Base-by-base conservation (phyloP, 2,113 vertebrate genomes). In the Epinephelus cyanopodus region DNA sequence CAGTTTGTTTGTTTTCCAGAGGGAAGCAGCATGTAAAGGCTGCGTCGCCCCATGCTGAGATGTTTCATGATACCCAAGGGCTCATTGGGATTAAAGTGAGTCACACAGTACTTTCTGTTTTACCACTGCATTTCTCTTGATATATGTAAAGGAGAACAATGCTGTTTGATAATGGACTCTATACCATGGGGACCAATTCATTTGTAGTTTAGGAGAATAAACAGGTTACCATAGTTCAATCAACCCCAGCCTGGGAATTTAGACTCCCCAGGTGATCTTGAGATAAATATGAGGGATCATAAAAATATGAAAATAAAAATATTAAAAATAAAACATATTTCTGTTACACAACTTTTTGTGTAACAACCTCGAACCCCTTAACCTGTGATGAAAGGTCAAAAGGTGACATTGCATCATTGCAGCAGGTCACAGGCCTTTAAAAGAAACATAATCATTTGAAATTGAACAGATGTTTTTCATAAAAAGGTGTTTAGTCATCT, bases 51-150 rank as follows among this genome's bases (percentile, higher is more conserved):
- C 87, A 69, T 70, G 88, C 70, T 83, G 80, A 66, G 80, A 74
- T 72, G 48, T 27, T 86, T 81, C 77, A 68, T 25, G 13, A 74
- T 42, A 83, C 89, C 83, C 47, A 58, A 89, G 90, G 87, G 74
- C 90, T 85, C 86, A 76, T 25, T 25, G 37, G 42, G 73, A 86
- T 52, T 15, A 48, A 66, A 66, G 61, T 42, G 60, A 90, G 68
- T 81, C 23, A n/a, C 27, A 87, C 61, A 39, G 13, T 52, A 37
- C 37, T 82, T 37, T 77, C 60, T 48, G 63, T n/a, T 77, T 45
- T 45, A 45, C 42, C 11, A 45, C 42, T 45, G 42, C 42, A 45
- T 45, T 45, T 45, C 11, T 45, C 42, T 45, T 12, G 42, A 45
- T 45, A 12, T 45, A 45, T 45, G 42, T 45, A 45, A 45, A 45